Percentiles rank a stretch among this genome's conserved stretches.
phyloP scores from a whole-genome alignment of 2,113 vertebrate species.

The Sinocyclocheilus anophthalmus region DNA sequence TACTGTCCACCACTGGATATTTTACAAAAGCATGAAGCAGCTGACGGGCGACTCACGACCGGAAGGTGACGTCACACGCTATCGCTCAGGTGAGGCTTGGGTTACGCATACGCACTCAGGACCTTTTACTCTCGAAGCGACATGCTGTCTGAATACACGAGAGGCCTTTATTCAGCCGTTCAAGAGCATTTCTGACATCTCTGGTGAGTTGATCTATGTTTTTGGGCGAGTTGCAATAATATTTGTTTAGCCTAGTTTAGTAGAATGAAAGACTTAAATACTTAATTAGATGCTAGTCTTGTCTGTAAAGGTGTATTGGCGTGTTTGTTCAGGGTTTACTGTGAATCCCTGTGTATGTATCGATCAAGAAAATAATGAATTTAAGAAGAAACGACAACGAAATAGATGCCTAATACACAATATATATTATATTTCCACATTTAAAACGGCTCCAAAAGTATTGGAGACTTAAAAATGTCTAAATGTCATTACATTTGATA shows the following conservation, averaged over 20 bases:
- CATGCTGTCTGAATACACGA: background rate
- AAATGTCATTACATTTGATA: background rate
- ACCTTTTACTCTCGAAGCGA: background rate
- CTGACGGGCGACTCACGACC: background rate
- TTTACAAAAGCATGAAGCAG: background rate
- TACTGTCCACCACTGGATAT: no score
- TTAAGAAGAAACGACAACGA: background rate
- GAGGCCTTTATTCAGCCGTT: background rate
- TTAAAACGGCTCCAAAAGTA: background rate
- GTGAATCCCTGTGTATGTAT: background rate
- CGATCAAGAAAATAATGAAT: background rate
- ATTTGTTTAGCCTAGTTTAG: background rate
- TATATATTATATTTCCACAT: background rate
- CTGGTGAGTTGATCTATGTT: constrained; percentile 9
- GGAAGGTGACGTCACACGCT: background rate
- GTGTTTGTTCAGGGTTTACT: background rate
- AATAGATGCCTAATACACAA: background rate
- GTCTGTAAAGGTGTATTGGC: background rate
- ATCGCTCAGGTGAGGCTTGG: background rate
- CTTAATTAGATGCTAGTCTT: background rate
- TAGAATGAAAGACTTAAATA: no score
- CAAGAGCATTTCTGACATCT: background rate
- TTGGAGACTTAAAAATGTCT: background rate
- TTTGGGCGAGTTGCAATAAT: background rate
- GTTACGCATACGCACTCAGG: no score